phyloP scores from a whole-genome alignment of 2,113 vertebrate species.

The Paramisgurnus dabryanus region DNA sequence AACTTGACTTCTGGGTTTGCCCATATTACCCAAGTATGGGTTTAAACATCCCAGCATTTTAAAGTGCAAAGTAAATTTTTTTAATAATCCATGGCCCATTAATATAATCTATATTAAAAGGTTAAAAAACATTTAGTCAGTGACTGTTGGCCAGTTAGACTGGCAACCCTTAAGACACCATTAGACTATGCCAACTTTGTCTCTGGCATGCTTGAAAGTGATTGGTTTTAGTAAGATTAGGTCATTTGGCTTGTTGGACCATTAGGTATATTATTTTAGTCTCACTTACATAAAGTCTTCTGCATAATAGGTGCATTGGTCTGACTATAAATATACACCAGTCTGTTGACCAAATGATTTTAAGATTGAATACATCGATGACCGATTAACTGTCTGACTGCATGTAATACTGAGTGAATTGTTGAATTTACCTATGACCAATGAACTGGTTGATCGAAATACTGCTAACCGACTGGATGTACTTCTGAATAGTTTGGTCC shows the following conservation, averaged over 20 bases:
- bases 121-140: not conserved
- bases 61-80: too few species aligned
- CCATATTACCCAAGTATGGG: too few species aligned
- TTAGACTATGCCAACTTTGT: not conserved
- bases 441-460: conserved; percentile 19
- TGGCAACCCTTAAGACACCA: too few species aligned
- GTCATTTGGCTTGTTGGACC: not conserved
- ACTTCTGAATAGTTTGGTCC: not conserved
- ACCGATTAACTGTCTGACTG: conserved; percentile 9
- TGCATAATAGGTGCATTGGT: not conserved
- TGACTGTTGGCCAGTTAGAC: not conserved
- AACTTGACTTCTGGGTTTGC: too few species aligned
- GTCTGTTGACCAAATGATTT: not conserved
- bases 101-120: too few species aligned
- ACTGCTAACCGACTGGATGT: not conserved
- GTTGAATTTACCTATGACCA: conserved; percentile 8
- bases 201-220: conserved; percentile 13
- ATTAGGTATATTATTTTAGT: not conserved
- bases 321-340: conserved; percentile 2
- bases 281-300: conserved; percentile 4
- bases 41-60: too few species aligned
- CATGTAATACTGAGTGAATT: conserved; percentile 12
- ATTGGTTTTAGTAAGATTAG: not conserved
- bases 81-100: too few species aligned
- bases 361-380: conserved; percentile 3